Percentiles rank a stretch among this genome's conserved stretches.
Evolutionary conservation across 2,113 vertebrate genomes (phyloP).

Genomic region (Microcebus jonahi): DNA sequence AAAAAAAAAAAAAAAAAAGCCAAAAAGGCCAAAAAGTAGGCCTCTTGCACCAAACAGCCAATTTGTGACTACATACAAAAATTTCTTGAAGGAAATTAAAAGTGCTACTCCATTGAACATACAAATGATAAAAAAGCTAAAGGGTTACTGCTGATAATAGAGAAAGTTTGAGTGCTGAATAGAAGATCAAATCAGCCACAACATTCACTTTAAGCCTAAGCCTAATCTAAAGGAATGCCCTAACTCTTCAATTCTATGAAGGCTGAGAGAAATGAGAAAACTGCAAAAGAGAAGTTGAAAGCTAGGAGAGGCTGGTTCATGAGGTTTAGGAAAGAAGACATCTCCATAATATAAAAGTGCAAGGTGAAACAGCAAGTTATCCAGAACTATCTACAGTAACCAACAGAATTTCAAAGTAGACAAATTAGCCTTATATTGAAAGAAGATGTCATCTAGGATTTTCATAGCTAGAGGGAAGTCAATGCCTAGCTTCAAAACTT

Average conservation of each 20-base stretch:
- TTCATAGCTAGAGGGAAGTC: background rate
- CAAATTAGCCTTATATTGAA: background rate
- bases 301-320: background rate
- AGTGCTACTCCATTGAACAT: background rate
- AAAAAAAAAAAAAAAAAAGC: too few species aligned
- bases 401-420: background rate
- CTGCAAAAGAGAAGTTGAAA: background rate
- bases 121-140: background rate
- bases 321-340: background rate
- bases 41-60: background rate
- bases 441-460: background rate
- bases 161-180: background rate
- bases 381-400: background rate
- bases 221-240: background rate
- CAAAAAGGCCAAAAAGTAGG: background rate
- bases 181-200: background rate
- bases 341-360: background rate
- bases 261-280: background rate
- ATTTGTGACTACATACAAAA: background rate
- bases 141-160: background rate
- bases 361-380: background rate
- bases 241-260: background rate
- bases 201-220: background rate
- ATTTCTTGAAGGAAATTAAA: background rate
- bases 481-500: background rate